Conservation (phyloP, 2,888 invertebrate genomes). For the Eumacrocentrus americanus region DNA sequence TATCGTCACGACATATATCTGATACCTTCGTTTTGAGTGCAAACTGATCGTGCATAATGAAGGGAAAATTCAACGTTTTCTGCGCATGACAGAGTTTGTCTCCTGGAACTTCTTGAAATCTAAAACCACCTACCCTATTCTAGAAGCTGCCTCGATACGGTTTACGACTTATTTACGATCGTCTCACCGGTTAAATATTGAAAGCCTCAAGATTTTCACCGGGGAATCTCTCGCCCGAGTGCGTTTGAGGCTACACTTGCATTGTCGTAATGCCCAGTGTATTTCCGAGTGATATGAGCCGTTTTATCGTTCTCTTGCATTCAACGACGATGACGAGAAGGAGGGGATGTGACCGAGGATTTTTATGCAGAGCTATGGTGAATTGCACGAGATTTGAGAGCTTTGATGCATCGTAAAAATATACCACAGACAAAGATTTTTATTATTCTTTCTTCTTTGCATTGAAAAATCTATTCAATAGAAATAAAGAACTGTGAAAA, state of each 20-base stretch:
- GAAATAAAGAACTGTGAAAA: too few relatives aligned
- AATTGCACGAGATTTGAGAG: not conserved
- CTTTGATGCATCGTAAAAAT: not conserved
- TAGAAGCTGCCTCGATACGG: not conserved
- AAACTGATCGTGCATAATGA: too few relatives aligned
- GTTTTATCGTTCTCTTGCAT: not conserved
- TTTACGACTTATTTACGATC: conserved; percentile 22
- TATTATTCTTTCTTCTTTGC: too few relatives aligned
- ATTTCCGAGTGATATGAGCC: not conserved
- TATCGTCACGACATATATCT: too few relatives aligned
- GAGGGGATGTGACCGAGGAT: not conserved
- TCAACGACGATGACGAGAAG: not conserved
- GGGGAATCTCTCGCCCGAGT: not conserved
- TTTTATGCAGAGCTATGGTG: not conserved
- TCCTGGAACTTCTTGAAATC: not conserved
- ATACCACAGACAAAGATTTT: not conserved
- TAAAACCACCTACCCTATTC: not conserved
- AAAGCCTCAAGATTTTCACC: conserved; percentile 10
- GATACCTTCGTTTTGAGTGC: too few relatives aligned
- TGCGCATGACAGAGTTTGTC: too few relatives aligned
- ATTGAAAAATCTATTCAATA: too few relatives aligned
- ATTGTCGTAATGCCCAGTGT: not conserved
- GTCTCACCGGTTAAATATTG: conserved; percentile 19
- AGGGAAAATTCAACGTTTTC: too few relatives aligned
- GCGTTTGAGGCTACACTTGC: not conserved